Evolutionary conservation across 2,797 vertebrate genomes (phyloP), one percentile per base, ranked within the genome.

Genomic region (Mus caroli): DNA sequence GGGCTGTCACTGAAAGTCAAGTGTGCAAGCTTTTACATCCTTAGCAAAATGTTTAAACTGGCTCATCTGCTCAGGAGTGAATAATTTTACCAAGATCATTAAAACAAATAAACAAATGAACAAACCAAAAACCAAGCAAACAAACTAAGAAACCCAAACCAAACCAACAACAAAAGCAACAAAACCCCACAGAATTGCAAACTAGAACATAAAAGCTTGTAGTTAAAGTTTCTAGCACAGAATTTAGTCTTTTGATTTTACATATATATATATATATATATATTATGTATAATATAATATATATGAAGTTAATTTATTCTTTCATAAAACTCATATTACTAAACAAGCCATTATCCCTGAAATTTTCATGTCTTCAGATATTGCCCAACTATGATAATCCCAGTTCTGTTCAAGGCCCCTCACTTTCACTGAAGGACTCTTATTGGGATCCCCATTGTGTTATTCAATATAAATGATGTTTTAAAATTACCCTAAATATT

Each of bases 1-100:
- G 34, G 40, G 24, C n/a, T 37, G 52, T 85, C 37, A 62, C 12
- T 15, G 52, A 52, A 40, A 82, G 78, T 89, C 82, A 91, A 54
- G 54, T 40, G 13, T 40, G 10, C 40, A 64, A 83, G 22, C 40
- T 84, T 93, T 73, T 52, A 90, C 62, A 52, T 93, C 50, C 71
- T 88, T 79, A 95, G 56, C 43, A 69, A 43, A 50, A 83, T n/a
- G 10, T 90, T 84, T 79, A 64, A 34, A 78, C 54, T 50, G 92
- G 40, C 9, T 62, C 12, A 75, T 89, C 31, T 64, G 26, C 37
- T 95, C 78, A 78, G 60, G 62, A 86, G 58, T 86, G 83, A 92
- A 87, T 24, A 31, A 52, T 43, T 46, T 26, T 86, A 50, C 34
- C 31, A 43, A 88, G 78, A 37, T 67, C 14, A 64, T 73, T 78